These are phyloP conservation scores for Vulpes vulpes DNA, from an alignment of 2,113 vertebrate genomes.

Conservation along the genomic window DNA sequence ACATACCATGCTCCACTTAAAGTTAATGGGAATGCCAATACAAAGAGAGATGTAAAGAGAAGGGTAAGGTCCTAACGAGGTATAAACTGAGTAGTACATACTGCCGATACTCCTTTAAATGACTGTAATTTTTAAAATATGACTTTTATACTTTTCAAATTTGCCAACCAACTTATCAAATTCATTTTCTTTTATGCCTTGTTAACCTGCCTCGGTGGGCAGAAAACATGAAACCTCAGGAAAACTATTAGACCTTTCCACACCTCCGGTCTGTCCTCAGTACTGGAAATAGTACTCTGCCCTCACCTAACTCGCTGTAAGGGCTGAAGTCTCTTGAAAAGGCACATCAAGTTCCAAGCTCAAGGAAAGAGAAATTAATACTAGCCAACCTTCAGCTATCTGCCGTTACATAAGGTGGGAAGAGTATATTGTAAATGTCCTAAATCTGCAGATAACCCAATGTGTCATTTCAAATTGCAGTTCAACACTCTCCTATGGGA, in stretches of 20 bases:
- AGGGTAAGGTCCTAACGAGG: not conserved
- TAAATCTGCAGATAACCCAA: slow-evolving; percentile 35
- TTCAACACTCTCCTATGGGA: not conserved
- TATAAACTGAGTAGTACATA: not conserved
- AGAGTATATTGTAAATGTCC: not conserved
- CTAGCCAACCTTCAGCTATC: not conserved
- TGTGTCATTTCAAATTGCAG: slow-evolving; percentile 10
- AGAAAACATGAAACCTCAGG: not conserved
- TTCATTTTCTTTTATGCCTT: slow-evolving; percentile 25
- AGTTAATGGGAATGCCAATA: not conserved
- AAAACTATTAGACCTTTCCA: not conserved
- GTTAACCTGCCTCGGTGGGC: not conserved
- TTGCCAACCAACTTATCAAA: not conserved
- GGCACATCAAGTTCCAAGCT: not conserved
- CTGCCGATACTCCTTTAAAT: not conserved
- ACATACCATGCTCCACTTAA: not conserved
- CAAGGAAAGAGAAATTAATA: not conserved
- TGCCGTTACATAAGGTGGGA: not conserved
- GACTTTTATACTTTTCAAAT: not conserved
- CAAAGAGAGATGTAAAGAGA: not conserved
- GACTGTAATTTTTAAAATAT: not conserved
- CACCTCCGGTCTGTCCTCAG: not conserved
- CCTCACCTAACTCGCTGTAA: not conserved
- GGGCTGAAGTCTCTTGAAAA: not conserved
- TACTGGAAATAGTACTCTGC: not conserved